Evolutionary conservation across 2,888 invertebrate species (phyloP).

Genomic region (Ecliptopera silaceata): DNA sequence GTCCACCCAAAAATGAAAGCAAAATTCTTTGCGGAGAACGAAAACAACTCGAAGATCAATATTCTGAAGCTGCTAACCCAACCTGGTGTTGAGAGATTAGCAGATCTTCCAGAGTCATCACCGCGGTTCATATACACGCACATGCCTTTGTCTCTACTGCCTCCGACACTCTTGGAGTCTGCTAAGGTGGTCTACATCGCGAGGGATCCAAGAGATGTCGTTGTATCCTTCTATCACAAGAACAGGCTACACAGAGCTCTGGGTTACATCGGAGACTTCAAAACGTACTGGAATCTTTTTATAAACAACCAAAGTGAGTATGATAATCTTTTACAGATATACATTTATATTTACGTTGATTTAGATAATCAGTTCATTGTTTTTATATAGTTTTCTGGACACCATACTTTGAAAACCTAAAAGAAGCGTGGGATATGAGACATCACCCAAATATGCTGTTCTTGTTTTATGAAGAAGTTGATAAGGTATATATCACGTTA

Average conservation of each 20-base stretch:
- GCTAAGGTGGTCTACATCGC: constrained; percentile 88
- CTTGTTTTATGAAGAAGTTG: constrained; percentile 90
- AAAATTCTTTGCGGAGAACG: not conserved
- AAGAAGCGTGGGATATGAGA: constrained; percentile 86
- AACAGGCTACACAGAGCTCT: constrained; percentile 73
- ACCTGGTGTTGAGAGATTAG: too few relatives aligned
- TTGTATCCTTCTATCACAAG: constrained; percentile 89
- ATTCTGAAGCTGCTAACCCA: not conserved
- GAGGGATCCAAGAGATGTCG: constrained; percentile 91
- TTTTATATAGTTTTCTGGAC: constrained; percentile 54
- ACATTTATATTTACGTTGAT: too few relatives aligned
- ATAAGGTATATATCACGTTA: too few relatives aligned
- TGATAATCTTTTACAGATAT: too few relatives aligned
- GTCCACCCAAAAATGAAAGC: not conserved
- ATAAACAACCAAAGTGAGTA: too few relatives aligned
- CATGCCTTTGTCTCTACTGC: constrained; percentile 86
- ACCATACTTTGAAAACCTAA: constrained; percentile 88
- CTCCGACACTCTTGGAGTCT: constrained; percentile 76
- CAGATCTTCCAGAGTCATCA: constrained; percentile 47
- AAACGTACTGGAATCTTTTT: constrained; percentile 85
- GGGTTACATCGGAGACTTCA: constrained; percentile 81
- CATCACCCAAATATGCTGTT: constrained; percentile 86
- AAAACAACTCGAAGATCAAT: too few relatives aligned
- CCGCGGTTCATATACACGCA: constrained; percentile 78
- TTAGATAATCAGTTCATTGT: too few relatives aligned